Base-by-base conservation (phyloP, 1,140 invertebrate species). In the Leptopilina boulardi region DNA sequence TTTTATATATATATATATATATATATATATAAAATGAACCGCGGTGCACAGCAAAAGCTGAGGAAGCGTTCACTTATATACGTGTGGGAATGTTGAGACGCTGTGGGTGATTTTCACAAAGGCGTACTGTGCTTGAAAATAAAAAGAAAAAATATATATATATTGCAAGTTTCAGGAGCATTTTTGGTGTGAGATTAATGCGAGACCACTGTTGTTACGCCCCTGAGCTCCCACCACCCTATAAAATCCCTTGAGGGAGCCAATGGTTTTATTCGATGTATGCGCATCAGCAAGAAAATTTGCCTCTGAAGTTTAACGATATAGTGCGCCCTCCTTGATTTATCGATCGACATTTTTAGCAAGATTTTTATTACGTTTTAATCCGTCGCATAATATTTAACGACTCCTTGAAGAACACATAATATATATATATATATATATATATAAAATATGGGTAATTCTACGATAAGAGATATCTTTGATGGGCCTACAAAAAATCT, bases 361-460 rank as follows among this genome's bases (percentile, higher is more conserved):
- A 21, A 71, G 80, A 83, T 85, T 87, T 87, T 88, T 88, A 87
- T 86, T 87, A 86, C 83, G 81, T 86, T 87, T 88, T 86, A 85
- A 88, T 86, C 80, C 83, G 71, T 54, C 77, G 85, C 74, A 84
- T 86, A 86, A 59, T 74, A 82, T 83, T 86, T 84, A 80, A 72
- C 77, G 74, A 78, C 47, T 38, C 75, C 78, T 77, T 66, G 23
- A 30, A 66, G 59, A 66, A 66, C 56, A 26, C 34, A 38, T 38
- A 38, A 38, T 38, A 38, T 38, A 38, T 38, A 38, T 38, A 34
- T 34, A 34, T 34, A 34, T 34, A 6, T 34, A 34, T 34, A 6
- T 34, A n/a, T n/a, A n/a, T n/a, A n/a, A n/a, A n/a, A n/a, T n/a
- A 6, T 6, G 34, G 34, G 34, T 9, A 9, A 38, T 38, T 38